Evolutionary conservation across 2,113 vertebrate species (phyloP), one percentile per base, ranked within the genome.

Genomic region (Anoplopoma fimbria): DNA sequence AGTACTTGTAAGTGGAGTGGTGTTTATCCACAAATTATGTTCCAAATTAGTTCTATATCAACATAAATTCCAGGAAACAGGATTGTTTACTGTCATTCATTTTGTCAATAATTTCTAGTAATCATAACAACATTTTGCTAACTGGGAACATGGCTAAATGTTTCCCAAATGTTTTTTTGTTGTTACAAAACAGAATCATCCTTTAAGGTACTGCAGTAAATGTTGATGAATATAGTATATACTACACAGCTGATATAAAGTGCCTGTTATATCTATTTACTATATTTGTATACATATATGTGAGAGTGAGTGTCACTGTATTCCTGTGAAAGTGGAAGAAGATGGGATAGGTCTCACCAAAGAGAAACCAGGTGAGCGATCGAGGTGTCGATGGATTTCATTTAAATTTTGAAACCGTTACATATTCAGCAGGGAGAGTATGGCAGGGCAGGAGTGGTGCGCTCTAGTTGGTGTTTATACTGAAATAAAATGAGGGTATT

Each of bases 401-500:
- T 85, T 78, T 69, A 72, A 53, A 75, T 81, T 71, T 75, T 40
- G 21, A n/a, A 68, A 38, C 69, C 63, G 55, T 77, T 86, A 67
- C 67, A 82, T 84, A 82, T 87, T 87, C 64, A 86, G 71, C 70
- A 83, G 57, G 51, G 51, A 51, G 72, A 81, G 61, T 1, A 25
- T 14, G 31, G 53, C 42, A 77, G 72, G 29, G 69, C 63, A 70
- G 42, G 5, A 79, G 13, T 23, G 49, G 15, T n/a, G 42, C 3
- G 0, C 58, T 57, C 57, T 33, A 15, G 69, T 71, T 19, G n/a
- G 21, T 67, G 51, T n/a, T 61, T 51, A 34, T 60, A 71, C 76
- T 83, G 58, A 29, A 74, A 69, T 77, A 49, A 60, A 81, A 83
- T 57, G 21, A 69, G 10, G 15, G 34, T 63, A 34, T 31, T 10